Conservation (phyloP, 2,113 vertebrate species). For the Hirundichthys speculiger region DNA sequence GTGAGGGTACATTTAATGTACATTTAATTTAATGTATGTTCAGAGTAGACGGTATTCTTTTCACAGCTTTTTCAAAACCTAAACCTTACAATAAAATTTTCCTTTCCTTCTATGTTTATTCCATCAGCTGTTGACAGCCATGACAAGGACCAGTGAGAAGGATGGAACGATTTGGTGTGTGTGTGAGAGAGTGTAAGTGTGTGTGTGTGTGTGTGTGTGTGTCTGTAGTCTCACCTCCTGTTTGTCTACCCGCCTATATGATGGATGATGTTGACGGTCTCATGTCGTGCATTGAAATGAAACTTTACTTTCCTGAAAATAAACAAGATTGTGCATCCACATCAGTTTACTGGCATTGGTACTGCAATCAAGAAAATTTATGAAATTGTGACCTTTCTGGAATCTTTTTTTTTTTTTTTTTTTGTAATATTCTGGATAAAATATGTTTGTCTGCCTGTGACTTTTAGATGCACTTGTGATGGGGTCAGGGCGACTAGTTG, state of each 20-base stretch:
- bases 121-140: conserved; percentile 68
- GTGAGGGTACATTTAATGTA: too few species aligned
- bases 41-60: too few species aligned
- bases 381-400: conserved; percentile 43
- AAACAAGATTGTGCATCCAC: conserved; percentile 2
- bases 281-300: too few species aligned
- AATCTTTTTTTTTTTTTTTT: conserved; percentile 22
- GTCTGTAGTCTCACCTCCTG: conserved; percentile 1
- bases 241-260: neutral
- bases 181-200: neutral
- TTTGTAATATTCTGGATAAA: conserved; percentile 4
- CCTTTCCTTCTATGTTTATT: conserved; percentile 23
- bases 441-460: neutral
- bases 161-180: conserved; percentile 1
- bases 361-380: conserved; percentile 7
- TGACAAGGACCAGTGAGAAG: conserved; percentile 67
- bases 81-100: neutral
- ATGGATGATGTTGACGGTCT: conserved; percentile 1
- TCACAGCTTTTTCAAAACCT: too few species aligned
- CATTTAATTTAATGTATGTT: too few species aligned
- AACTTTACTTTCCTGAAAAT: conserved; percentile 17
- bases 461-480: neutral
- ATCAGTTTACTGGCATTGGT: conserved; percentile 28
- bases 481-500: neutral
- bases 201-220: neutral